These are phyloP conservation scores for Oscheius myriophilus DNA, from an alignment of 2,888 invertebrate species.

Conservation along the genomic window DNA sequence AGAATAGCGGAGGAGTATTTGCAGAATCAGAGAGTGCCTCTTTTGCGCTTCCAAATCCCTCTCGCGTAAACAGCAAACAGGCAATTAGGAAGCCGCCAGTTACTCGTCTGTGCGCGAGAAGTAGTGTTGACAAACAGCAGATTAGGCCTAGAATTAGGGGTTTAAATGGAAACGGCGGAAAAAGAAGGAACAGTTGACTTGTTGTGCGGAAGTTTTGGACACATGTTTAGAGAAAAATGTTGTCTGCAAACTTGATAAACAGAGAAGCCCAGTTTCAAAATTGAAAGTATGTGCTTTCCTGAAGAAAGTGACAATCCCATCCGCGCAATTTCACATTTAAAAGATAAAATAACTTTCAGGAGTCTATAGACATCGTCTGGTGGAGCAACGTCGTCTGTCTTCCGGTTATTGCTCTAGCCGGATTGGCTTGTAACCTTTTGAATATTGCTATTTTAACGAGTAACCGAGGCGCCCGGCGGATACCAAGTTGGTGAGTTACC, in stretches of 20 bases:
- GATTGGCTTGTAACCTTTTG: slow-evolving; percentile 66
- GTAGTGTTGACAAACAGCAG: slow-evolving; percentile 4
- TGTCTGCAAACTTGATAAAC: no score
- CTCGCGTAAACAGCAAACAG: slow-evolving; percentile 22
- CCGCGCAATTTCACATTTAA: neutral
- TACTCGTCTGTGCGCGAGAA: no score
- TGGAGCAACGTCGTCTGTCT: slow-evolving; percentile 65
- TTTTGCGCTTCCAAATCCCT: neutral
- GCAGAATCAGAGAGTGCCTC: no score
- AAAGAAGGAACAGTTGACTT: neutral
- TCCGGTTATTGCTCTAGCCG: slow-evolving; percentile 64
- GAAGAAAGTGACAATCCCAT: no score
- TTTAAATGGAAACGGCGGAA: neutral
- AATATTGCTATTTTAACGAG: slow-evolving; percentile 65
- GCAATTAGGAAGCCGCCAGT: neutral
- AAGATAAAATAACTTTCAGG: slow-evolving; percentile 31
- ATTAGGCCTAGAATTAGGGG: neutral
- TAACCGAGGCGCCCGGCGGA: slow-evolving; percentile 64
- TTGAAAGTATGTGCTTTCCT: no score
- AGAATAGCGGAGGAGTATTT: no score
- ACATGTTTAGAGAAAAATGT: neutral
- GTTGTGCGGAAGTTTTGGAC: neutral
- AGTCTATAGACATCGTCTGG: slow-evolving; percentile 62
- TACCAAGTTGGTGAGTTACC: slow-evolving; percentile 66
- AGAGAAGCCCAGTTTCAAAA: no score